These are phyloP conservation scores for Tupaia chinensis DNA, from an alignment of 2,113 vertebrate genomes.

Conservation along the genomic window DNA sequence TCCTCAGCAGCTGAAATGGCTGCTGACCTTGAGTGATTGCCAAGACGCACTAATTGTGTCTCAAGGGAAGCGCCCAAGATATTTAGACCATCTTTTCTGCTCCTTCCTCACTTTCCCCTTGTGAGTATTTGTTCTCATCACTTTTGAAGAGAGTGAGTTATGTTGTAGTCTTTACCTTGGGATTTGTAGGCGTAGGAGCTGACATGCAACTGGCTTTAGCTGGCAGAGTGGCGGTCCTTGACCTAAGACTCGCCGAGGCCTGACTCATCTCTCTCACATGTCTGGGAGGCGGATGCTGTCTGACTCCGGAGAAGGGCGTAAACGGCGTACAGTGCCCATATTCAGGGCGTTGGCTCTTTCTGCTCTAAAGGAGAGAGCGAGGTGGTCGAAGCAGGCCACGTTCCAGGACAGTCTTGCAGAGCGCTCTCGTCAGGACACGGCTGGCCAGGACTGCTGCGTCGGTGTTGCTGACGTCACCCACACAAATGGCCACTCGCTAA, in stretches of 20 bases:
- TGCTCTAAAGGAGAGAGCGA: not conserved
- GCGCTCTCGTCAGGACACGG: accelerated
- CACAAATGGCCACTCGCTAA: accelerated
- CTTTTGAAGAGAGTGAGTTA: constrained; percentile 2
- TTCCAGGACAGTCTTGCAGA: accelerated
- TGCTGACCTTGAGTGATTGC: constrained; percentile 11
- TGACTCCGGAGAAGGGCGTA: accelerated
- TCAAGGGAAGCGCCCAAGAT: constrained; percentile 12
- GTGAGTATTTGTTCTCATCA: constrained; percentile 33
- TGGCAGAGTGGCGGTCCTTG: not conserved
- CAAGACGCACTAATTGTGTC: constrained; percentile 40
- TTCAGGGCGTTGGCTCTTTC: accelerated
- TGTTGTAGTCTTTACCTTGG: not conserved
- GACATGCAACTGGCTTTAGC: accelerated
- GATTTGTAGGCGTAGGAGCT: not conserved
- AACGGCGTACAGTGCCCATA: accelerated
- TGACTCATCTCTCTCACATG: accelerated
- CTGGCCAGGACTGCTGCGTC: accelerated
- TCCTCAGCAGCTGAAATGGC: constrained; percentile 7
- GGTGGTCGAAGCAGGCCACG: not conserved
- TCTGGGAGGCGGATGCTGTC: not conserved
- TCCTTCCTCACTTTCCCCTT: not conserved
- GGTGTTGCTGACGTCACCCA: accelerated
- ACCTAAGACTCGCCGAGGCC: not conserved
- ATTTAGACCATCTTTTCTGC: not conserved